These are phyloP conservation scores for Schlechtendalia chinensis DNA, from an alignment of 1,140 invertebrate species.

Conservation along the genomic window DNA sequence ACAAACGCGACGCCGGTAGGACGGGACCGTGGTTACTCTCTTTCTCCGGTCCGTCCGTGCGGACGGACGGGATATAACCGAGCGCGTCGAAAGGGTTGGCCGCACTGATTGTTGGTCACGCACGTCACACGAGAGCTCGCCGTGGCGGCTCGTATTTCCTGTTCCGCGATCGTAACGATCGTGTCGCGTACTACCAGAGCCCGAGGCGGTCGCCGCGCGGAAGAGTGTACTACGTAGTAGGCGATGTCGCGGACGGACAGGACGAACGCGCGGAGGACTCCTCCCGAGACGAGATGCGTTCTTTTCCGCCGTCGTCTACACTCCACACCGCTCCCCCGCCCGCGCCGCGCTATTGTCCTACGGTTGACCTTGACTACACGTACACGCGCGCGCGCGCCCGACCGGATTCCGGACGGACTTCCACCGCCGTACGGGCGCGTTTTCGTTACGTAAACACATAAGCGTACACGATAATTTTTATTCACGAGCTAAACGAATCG, in stretches of 20 bases:
- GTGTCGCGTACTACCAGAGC: constrained; percentile 20
- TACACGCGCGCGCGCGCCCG: neutral
- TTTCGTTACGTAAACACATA: neutral
- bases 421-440: neutral
- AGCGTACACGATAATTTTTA: neutral
- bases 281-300: constrained; percentile 47
- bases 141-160: constrained; percentile 44
- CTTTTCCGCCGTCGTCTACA: constrained; percentile 49
- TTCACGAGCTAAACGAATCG: neutral
- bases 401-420: constrained; percentile 48
- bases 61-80: neutral
- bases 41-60: neutral
- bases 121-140: constrained; percentile 35
- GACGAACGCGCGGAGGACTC: constrained; percentile 6
- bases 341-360: constrained; percentile 43
- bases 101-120: constrained; percentile 46
- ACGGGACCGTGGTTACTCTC: no score
- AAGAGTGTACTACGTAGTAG: neutral
- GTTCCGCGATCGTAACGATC: constrained; percentile 46
- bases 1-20: no score
- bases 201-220: neutral
- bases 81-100: constrained; percentile 42
- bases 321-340: constrained; percentile 23
- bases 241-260: neutral
- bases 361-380: constrained; percentile 45